Evolutionary conservation across 1,140 invertebrate species (phyloP), one percentile per base, ranked within the genome.

Genomic region (Bathynomus jamesi): DNA sequence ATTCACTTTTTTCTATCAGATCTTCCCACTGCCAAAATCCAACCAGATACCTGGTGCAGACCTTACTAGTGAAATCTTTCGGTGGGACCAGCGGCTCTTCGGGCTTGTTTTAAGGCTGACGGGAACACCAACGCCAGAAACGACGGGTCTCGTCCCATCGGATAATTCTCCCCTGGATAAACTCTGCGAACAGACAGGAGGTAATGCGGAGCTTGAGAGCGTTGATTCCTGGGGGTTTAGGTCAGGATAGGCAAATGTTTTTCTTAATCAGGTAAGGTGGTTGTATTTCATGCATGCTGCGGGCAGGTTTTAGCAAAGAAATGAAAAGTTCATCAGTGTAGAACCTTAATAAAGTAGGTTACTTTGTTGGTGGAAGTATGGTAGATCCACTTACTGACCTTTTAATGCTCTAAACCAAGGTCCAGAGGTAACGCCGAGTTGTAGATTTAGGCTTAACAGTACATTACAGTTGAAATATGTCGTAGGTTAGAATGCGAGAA

Each of bases 161-260:
- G 95, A 98, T 80, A 87, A 89, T 71, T 95, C 94, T 66, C 93
- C 94, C 0, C 94, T 99, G 76, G 95, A 98, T 84, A 90, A 91
- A 2, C 97, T 99, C 94, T 99, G 96, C 85, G 95, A 98, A 86
- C 95, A 98, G n/a, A 99, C 96, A 4, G 96, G 96, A 83, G 96
- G 92, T 92, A 2, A 28, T 21, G 17, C n/a, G n/a, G n/a, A n/a
- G n/a, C n/a, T n/a, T n/a, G n/a, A n/a, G n/a, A n/a, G n/a, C 61
- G 28, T 61, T 3, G 3, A 21, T 27, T 61, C 10, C 10, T 61
- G 3, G 3, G 24, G 7, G 24, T 61, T 27, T 61, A 3, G 3
- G 4, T 61, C 10, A 53, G 11, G n/a, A 53, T 53, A 13, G 46
- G n/a, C n/a, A 13, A 53, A 13, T 13, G n/a, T 53, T 53, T 13